These are phyloP conservation scores for Ormyrus rosae DNA, from an alignment of 2,888 invertebrate species.

Conservation along the genomic window DNA sequence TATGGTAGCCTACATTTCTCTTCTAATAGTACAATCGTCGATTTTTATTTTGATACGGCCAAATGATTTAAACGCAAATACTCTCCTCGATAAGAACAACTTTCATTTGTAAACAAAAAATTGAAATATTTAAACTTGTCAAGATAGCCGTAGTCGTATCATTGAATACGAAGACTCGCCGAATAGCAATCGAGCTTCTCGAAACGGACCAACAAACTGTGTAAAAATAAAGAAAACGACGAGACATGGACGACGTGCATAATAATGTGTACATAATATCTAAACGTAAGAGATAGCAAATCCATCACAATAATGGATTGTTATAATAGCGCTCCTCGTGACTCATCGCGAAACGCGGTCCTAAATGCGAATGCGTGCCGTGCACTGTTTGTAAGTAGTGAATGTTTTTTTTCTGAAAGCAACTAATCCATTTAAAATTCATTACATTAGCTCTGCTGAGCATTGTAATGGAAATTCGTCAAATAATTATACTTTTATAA, in stretches of 20 bases:
- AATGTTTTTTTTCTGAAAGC: background rate
- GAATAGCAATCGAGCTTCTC: constrained; percentile 1
- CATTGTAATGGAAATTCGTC: background rate
- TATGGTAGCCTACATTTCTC: too few species aligned
- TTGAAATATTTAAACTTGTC: background rate
- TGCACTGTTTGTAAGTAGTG: constrained; percentile 7
- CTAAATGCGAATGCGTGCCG: constrained; percentile 15
- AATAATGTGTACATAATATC: constrained; percentile 1
- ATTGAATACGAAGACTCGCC: background rate
- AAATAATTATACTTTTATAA: constrained; percentile 3
- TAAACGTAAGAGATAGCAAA: constrained; percentile 11
- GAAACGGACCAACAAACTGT: background rate
- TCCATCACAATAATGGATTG: constrained; percentile 35
- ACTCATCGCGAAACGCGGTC: constrained; percentile 27
- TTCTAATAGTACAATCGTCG: too few species aligned
- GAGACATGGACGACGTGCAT: constrained; percentile 11
- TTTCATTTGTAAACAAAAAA: background rate
- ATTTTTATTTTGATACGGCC: background rate
- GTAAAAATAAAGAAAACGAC: background rate
- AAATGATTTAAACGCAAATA: background rate
- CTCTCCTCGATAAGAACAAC: background rate
- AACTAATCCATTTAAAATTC: background rate
- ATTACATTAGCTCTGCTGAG: constrained; percentile 1
- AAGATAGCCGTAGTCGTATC: background rate
- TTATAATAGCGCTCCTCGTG: constrained; percentile 9